phyloP scores from a whole-genome alignment of 2,888 invertebrate species.

The Drosophila koepferae region DNA sequence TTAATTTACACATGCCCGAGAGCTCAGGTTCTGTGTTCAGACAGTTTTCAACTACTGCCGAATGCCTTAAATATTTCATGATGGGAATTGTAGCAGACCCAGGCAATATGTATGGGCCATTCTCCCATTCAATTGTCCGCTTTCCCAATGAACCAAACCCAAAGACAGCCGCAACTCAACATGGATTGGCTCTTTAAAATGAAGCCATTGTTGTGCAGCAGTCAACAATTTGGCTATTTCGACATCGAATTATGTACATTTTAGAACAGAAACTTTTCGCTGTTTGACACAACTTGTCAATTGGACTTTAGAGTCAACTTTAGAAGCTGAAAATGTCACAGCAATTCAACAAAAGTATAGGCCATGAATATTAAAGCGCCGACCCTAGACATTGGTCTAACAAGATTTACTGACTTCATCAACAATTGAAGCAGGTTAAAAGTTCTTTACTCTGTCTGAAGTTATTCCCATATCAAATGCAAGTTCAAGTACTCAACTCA shows the following conservation, averaged over 20 bases:
- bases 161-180: constrained; percentile 15
- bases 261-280: constrained; percentile 42
- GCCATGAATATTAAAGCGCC: constrained; percentile 15
- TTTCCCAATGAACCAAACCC: constrained; percentile 16
- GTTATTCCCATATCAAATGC: no score
- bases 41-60: constrained; percentile 4
- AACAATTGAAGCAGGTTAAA: constrained; percentile 6
- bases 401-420: background rate
- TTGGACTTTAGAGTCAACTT: constrained; percentile 29
- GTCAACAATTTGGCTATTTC: constrained; percentile 61
- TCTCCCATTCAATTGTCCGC: constrained; percentile 11
- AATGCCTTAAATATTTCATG: constrained; percentile 71
- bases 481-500: background rate
- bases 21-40: constrained; percentile 16
- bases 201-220: constrained; percentile 27
- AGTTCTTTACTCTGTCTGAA: background rate
- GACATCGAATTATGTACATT: constrained; percentile 72
- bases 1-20: constrained; percentile 68
- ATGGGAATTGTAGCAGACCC: constrained; percentile 64
- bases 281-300: constrained; percentile 62
- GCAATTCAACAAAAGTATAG: constrained; percentile 6
- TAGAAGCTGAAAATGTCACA: constrained; percentile 21
- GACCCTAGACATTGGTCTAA: background rate
- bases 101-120: background rate
- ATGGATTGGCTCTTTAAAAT: constrained; percentile 29